These are phyloP conservation scores for Conus ventricosus DNA, from an alignment of 1,140 invertebrate species.

Conservation along the genomic window DNA sequence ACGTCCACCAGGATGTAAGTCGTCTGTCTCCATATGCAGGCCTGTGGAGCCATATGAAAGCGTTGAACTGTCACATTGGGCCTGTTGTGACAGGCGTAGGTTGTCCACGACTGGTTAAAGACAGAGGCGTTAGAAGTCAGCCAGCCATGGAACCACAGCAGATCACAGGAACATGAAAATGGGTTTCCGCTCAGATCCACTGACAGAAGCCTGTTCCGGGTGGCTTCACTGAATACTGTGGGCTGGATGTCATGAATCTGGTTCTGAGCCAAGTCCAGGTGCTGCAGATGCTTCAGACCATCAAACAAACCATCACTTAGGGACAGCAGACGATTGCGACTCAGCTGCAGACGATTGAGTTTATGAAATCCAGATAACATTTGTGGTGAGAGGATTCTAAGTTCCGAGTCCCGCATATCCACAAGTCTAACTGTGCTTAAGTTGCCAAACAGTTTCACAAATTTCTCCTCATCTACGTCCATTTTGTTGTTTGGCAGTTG, in stretches of 20 bases:
- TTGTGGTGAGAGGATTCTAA: background rate
- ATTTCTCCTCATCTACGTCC: background rate
- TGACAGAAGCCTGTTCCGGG: background rate
- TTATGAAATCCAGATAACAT: background rate
- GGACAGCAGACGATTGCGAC: background rate
- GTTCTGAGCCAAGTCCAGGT: background rate
- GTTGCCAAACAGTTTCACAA: background rate
- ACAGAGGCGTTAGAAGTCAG: background rate
- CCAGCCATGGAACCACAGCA: constrained; percentile 38
- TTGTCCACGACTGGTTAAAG: constrained; percentile 8
- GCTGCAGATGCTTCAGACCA: constrained; percentile 4
- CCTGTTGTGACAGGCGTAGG: constrained; percentile 13
- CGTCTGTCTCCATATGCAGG: constrained; percentile 10
- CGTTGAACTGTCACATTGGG: background rate
- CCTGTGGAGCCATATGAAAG: constrained; percentile 10
- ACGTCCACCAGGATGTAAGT: constrained; percentile 2
- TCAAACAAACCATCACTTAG: constrained; percentile 14
- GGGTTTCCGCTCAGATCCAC: constrained; percentile 30
- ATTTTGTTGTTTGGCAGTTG: background rate
- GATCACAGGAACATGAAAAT: constrained; percentile 29
- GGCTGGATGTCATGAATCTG: background rate
- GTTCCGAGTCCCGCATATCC: background rate
- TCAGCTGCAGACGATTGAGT: background rate
- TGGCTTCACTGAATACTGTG: background rate
- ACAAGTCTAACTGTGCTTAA: background rate